Evolutionary conservation across 1,140 invertebrate species (phyloP), one percentile per base, ranked within the genome.

Genomic region (Papilio aristodemus): DNA sequence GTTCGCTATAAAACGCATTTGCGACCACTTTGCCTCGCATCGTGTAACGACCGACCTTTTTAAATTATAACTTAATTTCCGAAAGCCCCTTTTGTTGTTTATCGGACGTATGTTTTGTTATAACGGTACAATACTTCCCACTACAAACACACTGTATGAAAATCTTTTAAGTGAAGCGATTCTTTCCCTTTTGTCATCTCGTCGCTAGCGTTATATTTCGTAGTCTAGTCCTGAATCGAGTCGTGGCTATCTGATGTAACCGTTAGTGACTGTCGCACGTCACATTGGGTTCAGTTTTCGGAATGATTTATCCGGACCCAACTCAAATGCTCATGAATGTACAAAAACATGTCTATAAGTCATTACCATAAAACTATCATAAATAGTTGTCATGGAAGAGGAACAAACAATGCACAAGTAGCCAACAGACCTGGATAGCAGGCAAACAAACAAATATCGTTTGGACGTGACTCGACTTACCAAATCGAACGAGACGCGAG

Each of bases 51-150:
- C 75, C 78, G 83, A 83, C 79, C 76, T 84, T 77, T 74, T 80
- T 86, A 90, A 88, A 81, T 87, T 88, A 89, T 88, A 83, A 84
- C 85, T 89, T 87, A 87, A 90, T 90, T 66, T 89, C 79, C 74
- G 79, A 76, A 84, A 77, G 76, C 76, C 74, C 74, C 77, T 80
- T 78, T 63, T 41, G 17, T 41, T 63, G 36, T 63, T 80, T 80
- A 86, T 84, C 76, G 75, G 74, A 85, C 81, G 73, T 75, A 79
- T 71, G 75, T 83, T 82, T 79, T 71, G 75, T 74, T 78, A 80
- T 81, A 86, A 84, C 81, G 83, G 83, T 79, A 78, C 75, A 74
- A 70, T 6, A 74, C 73, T 81, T 68, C 75, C 75, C 75, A 79
- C 78, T 80, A 79, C 73, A 66, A 62, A 70, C 67, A 63, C 59